Conservation (phyloP, 2,113 vertebrate species). For the Numida meleagris region DNA sequence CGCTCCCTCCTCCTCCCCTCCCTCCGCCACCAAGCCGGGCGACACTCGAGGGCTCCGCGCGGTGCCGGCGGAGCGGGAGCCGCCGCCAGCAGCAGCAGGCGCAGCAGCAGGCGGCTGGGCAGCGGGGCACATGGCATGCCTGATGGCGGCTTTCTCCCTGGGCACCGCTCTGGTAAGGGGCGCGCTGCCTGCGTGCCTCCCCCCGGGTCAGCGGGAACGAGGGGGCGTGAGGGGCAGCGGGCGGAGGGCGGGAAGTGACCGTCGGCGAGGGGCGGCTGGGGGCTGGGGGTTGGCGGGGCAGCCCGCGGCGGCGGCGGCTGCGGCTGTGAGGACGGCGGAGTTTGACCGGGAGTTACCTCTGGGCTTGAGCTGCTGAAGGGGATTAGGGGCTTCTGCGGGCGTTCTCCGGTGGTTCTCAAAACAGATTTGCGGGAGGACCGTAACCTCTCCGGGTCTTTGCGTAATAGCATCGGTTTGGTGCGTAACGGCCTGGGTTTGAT, state of each 20-base stretch:
- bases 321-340: not conserved
- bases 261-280: too few relatives aligned
- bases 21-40: not conserved
- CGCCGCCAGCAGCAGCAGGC: not conserved
- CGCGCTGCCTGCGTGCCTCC: not conserved
- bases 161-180: slow-evolving; percentile 77
- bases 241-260: too few relatives aligned
- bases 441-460: slow-evolving; percentile 51
- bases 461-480: slow-evolving; percentile 34
- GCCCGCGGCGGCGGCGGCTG: not conserved
- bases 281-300: not conserved
- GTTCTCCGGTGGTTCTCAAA: slow-evolving; percentile 70
- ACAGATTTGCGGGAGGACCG: slow-evolving; percentile 61
- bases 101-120: not conserved
- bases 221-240: not conserved
- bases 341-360: slow-evolving; percentile 88
- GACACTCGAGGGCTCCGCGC: not conserved
- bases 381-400: slow-evolving; percentile 71
- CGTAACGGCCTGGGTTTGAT: not conserved
- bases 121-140: slow-evolving; percentile 80
- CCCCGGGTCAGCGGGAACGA: too few relatives aligned
- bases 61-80: not conserved
- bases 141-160: slow-evolving; percentile 79
- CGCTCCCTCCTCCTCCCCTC: not conserved
- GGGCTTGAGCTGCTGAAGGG: slow-evolving; percentile 56